phyloP scores from a whole-genome alignment of 2,113 vertebrate species.

The Lutjanus erythropterus region DNA sequence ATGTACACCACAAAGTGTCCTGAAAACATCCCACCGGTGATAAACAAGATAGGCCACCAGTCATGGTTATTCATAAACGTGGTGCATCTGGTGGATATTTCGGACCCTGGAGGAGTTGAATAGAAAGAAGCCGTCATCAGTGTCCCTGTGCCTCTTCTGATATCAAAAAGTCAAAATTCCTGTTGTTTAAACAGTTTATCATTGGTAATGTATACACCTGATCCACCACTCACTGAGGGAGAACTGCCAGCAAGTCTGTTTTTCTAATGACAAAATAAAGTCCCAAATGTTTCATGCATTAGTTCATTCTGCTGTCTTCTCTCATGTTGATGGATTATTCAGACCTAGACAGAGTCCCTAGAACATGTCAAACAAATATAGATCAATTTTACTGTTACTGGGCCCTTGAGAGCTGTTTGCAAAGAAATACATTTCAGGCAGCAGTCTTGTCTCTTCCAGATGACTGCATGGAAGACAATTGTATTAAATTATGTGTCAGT shows the following conservation, averaged over 20 bases:
- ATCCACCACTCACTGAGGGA: background rate
- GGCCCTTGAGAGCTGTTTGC: background rate
- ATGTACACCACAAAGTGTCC: background rate
- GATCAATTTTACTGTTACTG: background rate
- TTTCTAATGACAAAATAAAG: background rate
- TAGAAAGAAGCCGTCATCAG: background rate
- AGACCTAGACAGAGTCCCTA: background rate
- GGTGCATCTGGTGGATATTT: background rate
- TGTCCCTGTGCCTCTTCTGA: background rate
- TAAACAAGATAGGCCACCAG: background rate
- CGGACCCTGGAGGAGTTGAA: background rate
- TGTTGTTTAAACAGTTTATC: background rate
- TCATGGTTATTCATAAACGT: conserved; percentile 6
- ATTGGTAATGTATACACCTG: background rate
- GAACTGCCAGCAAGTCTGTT: background rate
- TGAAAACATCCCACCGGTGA: background rate
- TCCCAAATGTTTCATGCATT: background rate
- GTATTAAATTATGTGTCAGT: background rate
- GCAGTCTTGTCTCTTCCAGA: background rate
- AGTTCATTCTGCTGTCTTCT: background rate
- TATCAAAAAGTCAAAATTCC: background rate
- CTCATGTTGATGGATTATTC: background rate
- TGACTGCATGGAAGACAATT: background rate
- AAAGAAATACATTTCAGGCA: background rate
- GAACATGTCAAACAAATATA: background rate